Base-by-base conservation (phyloP, 1,140 invertebrate species). In the Bombus confusus region DNA sequence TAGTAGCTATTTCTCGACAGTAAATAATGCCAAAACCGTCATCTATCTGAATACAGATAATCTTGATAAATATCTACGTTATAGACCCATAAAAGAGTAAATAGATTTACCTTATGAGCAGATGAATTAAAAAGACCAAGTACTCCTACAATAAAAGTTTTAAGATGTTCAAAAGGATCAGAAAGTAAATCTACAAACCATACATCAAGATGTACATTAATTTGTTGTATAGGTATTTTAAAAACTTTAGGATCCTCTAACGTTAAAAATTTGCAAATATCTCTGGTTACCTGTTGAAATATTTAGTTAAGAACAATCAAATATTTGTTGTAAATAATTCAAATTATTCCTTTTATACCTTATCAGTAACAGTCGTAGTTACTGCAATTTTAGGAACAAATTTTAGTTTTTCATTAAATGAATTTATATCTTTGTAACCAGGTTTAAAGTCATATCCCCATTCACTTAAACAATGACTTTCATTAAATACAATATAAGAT, bases 121-220 rank as follows among this genome's bases (percentile, higher is more conserved):
- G 39, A 39, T 13, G 15, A 8, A 41, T 41, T 8, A 57, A 77
- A 77, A 3, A 69, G 31, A n/a, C 73, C 43, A 34, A 83, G 37
- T 9, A 31, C 34, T 69, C 52, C 3, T 57, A 34, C 9, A 6
- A 83, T 69, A 57, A 69, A 77, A 6, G 18, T 41, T 68, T n/a
- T 77, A 22, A 83, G 81, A 37, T 83, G 81, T 6, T 83, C 59
- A 31, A 83, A 31, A 18, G 81, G 81, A 15, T 68, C 1, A 18
- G 73, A 39, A 62, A 83, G 59, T 18, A 52, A 52, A 66, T 83
- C 81, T 41, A 83, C 15, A 68, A 83, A 77, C 81, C 81, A 83
- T 22, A 76, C n/a, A 41, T 83, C 81, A 64, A 41, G 10, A 5
- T 39, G 28, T 37, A 83, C 59, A 52, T 77, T 83, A 41, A 68